A percentile compares a stretch with the other conserved stretches of the same genome.
These are phyloP conservation scores for Eucera pruinosa DNA, from an alignment of 2,888 invertebrate species.

Conservation along the genomic window DNA sequence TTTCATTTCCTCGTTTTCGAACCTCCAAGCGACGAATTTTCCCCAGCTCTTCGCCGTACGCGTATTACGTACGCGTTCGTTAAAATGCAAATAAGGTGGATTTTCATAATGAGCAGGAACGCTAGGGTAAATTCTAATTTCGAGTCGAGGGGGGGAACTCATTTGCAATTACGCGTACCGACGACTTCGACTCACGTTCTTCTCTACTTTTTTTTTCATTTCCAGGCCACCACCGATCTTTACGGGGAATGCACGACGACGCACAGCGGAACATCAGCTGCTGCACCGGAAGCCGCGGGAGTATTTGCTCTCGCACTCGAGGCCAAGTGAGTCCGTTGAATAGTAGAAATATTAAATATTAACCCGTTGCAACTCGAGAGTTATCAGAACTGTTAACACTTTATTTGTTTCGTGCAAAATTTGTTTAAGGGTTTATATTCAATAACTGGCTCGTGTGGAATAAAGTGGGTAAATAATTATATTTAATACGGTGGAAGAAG, in stretches of 20 bases:
- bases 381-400: no score
- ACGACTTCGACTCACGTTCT: background rate
- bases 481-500: no score
- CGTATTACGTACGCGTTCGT: background rate
- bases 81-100: constrained; percentile 34
- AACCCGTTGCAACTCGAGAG: no score
- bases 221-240: constrained; percentile 87
- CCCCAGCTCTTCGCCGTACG: no score
- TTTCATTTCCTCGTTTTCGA: no score
- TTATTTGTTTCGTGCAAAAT: no score
- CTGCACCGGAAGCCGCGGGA: constrained; percentile 99
- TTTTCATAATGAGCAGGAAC: constrained; percentile 7
- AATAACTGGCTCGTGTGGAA: no score
- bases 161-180: background rate
- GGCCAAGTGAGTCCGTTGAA: constrained; percentile 98
- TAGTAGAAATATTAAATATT: no score
- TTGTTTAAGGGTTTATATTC: no score
- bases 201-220: background rate
- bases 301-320: constrained; percentile 99
- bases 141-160: background rate
- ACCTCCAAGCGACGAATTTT: no score
- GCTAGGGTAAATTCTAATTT: constrained; percentile 12
- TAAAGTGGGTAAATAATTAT: no score
- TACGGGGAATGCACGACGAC: constrained; percentile 99
- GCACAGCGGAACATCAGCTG: constrained; percentile 99